Evolutionary conservation across 2,888 invertebrate species (phyloP), one percentile per base, ranked within the genome.

Genomic region (Lasioglossum vierecki): DNA sequence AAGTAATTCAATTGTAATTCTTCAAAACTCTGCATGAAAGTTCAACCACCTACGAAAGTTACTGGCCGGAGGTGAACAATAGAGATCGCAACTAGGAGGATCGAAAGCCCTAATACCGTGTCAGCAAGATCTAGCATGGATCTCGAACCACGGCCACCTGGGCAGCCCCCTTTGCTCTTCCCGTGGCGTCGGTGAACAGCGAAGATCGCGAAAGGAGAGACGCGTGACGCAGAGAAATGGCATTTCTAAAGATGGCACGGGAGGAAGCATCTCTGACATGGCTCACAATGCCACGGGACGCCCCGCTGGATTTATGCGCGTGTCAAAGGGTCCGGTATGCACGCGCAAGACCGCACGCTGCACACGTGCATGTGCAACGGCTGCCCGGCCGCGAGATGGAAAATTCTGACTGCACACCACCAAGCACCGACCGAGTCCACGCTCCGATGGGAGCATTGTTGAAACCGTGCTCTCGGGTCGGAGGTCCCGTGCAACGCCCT

Each of bases 231-330:
- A 86, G 91, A 90, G 91, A 90, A 90, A 90, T 91, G 91, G 87
- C 90, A 84, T 91, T 90, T 90, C 90, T 90, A 87, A 90, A 90
- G 90, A 91, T 91, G 91, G 91, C 88, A 88, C 86, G 88, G 82
- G 89, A 86, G 87, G 87, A 86, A 86, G 89, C 88, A 73, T 76
- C 81, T 83, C 91, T 88, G 91, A 90, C 90, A 84, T 84, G 91
- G 76, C 82, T 88, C 91, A 91, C 91, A 90, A 90, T 90, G 87
- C 90, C 81, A 87, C 80, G 79, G 74, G 87, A 90, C 88, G 90
- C 88, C 86, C 87, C 77, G 78, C 73, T 90, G 86, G 90, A 91
- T 91, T 91, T 91, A 91, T 91, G 90, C 86, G 39, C 88, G 89
- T 84, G 90, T 91, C 90, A 91, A 90, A 91, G 86, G 74, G 87